A percentile compares a stretch with the other conserved stretches of the same genome.
These are phyloP conservation scores for Beaufortia kweichowensis DNA, from an alignment of 2,113 vertebrate species.

Conservation along the genomic window DNA sequence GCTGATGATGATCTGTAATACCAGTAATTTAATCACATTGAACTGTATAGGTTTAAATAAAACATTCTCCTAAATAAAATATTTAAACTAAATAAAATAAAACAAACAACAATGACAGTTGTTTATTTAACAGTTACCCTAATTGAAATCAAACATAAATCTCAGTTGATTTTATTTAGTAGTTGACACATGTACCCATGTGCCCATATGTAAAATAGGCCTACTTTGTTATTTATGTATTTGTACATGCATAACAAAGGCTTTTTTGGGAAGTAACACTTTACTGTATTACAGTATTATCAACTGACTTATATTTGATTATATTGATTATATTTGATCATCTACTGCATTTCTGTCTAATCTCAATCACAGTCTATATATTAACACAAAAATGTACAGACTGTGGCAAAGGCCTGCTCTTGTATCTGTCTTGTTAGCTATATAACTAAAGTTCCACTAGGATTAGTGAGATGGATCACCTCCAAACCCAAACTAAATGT, in stretches of 20 bases:
- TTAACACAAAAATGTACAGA: not conserved
- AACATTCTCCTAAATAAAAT: no score
- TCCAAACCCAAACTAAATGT: not conserved
- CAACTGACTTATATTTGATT: not conserved
- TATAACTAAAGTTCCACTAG: not conserved
- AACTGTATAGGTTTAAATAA: not conserved
- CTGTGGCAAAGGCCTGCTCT: not conserved
- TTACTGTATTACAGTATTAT: not conserved
- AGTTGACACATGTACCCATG: no score
- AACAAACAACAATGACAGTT: no score
- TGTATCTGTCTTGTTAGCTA: not conserved
- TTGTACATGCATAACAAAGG: not conserved
- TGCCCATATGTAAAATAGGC: no score
- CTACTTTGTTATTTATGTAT: no score
- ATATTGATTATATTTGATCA: not conserved
- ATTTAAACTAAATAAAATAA: no score
- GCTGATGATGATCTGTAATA: not conserved
- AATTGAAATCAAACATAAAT: no score
- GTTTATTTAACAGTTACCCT: no score
- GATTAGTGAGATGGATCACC: not conserved
- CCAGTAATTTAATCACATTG: not conserved
- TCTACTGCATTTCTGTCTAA: not conserved
- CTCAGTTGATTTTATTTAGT: not conserved
- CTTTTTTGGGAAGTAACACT: conserved; percentile 9
- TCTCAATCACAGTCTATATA: not conserved